These are phyloP conservation scores for Nanorana parkeri DNA, from an alignment of 2,113 vertebrate genomes.

Conservation along the genomic window DNA sequence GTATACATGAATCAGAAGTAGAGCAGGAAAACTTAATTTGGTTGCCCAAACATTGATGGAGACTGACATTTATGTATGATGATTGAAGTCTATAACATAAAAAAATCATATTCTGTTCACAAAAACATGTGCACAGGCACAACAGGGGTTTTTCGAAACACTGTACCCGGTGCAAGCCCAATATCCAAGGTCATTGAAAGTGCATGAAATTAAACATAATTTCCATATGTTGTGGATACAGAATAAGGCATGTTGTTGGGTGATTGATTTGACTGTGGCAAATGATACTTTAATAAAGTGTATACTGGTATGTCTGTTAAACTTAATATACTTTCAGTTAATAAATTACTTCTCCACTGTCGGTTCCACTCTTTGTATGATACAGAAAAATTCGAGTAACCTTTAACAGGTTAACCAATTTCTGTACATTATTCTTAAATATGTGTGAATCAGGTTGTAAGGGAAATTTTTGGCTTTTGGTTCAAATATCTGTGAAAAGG, in stretches of 20 bases:
- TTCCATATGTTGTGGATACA: neutral
- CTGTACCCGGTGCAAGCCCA: neutral
- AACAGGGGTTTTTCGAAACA: too few species aligned
- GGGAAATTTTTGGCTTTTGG: too few species aligned
- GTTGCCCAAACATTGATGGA: too few species aligned
- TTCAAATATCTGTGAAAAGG: too few species aligned
- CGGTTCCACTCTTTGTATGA: neutral
- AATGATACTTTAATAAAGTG: neutral
- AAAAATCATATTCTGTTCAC: too few species aligned
- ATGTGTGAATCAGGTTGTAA: too few species aligned
- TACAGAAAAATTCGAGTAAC: neutral
- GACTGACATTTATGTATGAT: too few species aligned
- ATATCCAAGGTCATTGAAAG: neutral
- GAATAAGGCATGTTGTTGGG: neutral
- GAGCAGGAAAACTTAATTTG: too few species aligned
- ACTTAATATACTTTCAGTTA: conserved; percentile 23
- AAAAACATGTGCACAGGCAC: too few species aligned
- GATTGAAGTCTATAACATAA: too few species aligned
- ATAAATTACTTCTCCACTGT: neutral
- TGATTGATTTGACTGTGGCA: conserved; percentile 6
- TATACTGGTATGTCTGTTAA: neutral
- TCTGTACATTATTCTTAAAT: too few species aligned
- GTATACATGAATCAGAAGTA: too few species aligned
- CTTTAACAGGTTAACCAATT: neutral
- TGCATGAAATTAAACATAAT: neutral